Evolutionary conservation across 2,888 invertebrate genomes (phyloP).

Genomic region (Dasypogon diadema): DNA sequence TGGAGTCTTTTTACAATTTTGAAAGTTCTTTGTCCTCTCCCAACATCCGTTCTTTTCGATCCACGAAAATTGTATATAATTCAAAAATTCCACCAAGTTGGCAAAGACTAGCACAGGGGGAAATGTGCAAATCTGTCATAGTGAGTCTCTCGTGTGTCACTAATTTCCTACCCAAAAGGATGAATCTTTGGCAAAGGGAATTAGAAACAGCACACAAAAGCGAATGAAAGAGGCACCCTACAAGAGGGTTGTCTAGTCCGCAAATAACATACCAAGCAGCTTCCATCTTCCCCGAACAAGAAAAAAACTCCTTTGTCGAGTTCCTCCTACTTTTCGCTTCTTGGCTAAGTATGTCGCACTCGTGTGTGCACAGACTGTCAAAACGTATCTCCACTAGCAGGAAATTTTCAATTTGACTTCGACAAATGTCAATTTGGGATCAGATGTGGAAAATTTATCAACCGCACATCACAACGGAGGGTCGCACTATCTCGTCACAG

Average conservation of each 20-base stretch:
- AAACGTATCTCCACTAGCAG: conserved; percentile 28
- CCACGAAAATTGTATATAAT: conserved; percentile 46
- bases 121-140: conserved; percentile 49
- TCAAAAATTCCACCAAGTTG: conserved; percentile 26
- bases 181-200: conserved; percentile 21
- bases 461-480: conserved; percentile 32
- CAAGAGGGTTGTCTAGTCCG: conserved; percentile 33
- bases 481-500: neutral
- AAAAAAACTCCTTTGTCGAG: conserved; percentile 1
- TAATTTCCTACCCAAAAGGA: conserved; percentile 29
- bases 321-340: neutral
- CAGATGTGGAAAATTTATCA: conserved; percentile 49
- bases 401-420: conserved; percentile 48
- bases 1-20: conserved; percentile 33
- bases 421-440: conserved; percentile 50
- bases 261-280: conserved; percentile 21
- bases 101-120: conserved; percentile 17
- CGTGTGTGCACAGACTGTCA: conserved; percentile 28
- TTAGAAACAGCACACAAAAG: conserved; percentile 13
- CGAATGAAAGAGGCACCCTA: conserved; percentile 14
- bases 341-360: neutral
- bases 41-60: neutral
- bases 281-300: neutral
- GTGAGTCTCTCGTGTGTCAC: conserved; percentile 34
- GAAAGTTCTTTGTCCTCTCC: conserved; percentile 17